Evolutionary conservation across 1,140 invertebrate species (phyloP).

Genomic region (Campodea augens): DNA sequence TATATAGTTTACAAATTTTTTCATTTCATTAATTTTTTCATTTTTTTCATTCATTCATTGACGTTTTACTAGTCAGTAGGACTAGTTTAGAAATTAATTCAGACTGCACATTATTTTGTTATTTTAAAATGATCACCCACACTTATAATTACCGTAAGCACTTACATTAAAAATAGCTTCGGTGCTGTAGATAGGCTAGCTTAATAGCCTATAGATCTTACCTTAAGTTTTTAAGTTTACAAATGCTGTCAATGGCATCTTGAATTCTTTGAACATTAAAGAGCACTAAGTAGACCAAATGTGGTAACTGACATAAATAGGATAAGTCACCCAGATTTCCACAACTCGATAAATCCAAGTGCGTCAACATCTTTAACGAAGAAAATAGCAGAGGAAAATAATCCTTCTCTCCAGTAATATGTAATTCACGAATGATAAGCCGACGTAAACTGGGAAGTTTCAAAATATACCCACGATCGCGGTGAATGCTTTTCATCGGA

Average conservation of each 20-base stretch:
- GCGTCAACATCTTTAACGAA: conserved; percentile 38
- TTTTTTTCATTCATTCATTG: too few relatives aligned
- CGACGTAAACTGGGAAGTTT: conserved; percentile 40
- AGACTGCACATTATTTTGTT: too few relatives aligned
- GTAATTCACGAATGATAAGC: conserved; percentile 35
- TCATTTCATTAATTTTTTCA: too few relatives aligned
- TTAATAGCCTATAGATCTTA: too few relatives aligned
- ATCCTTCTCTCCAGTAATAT: conserved; percentile 25
- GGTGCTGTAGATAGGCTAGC: too few relatives aligned
- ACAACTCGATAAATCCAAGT: conserved; percentile 62
- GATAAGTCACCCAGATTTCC: conserved; percentile 33
- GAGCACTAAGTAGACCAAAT: conserved; percentile 49
- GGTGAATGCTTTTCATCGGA: conserved; percentile 22
- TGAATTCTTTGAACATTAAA: conserved; percentile 42
- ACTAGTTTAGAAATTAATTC: too few relatives aligned
- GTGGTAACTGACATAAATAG: conserved; percentile 34
- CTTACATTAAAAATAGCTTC: not conserved
- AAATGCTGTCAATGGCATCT: conserved; percentile 32
- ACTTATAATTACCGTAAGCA: conserved; percentile 2
- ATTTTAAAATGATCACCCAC: conserved; percentile 7
- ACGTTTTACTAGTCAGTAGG: too few relatives aligned
- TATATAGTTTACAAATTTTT: too few relatives aligned
- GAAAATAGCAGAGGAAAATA: conserved; percentile 32
- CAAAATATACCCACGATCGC: conserved; percentile 34
- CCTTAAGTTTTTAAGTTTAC: conserved; percentile 31